Percentiles rank a stretch among this genome's conserved stretches.
Conservation (phyloP, 30 jellyfish, hydroid and myxozoan species). For the Pelagia noctiluca region DNA sequence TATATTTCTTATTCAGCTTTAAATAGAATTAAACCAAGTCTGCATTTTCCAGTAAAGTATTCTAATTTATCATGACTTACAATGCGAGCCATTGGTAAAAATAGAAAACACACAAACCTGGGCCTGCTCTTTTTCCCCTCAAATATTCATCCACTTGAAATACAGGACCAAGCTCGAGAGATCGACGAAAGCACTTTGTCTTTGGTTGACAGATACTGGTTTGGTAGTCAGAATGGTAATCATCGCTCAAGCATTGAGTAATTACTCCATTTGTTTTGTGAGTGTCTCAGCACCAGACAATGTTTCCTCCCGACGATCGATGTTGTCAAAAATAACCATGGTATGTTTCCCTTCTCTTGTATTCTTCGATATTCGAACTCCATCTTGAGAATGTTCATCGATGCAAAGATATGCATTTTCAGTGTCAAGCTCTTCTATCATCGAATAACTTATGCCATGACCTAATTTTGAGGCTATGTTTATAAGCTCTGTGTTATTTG, state of each 20-base stretch:
- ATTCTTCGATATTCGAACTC: constrained; percentile 3
- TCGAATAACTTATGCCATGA: constrained; percentile 32
- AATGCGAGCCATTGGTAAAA: too few species aligned
- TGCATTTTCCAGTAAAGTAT: too few species aligned
- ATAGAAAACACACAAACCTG: too few species aligned
- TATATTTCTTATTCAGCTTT: too few species aligned
- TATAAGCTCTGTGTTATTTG: constrained; percentile 32
- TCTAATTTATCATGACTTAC: too few species aligned
- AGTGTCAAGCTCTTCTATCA: constrained; percentile 36
- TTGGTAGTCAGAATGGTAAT: not conserved
- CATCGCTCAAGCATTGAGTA: not conserved
- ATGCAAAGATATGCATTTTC: constrained; percentile 29
- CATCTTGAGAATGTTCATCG: constrained; percentile 18
- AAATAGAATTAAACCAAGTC: too few species aligned
- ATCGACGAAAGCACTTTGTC: too few species aligned
- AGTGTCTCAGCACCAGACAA: constrained; percentile 33
- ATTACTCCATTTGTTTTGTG: not conserved
- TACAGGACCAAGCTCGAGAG: too few species aligned
- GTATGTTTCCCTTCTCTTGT: constrained; percentile 18
- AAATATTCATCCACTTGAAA: too few species aligned
- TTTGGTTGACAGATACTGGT: too few species aligned
- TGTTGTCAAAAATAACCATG: constrained; percentile 27
- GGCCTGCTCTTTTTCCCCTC: too few species aligned
- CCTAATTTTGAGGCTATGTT: constrained; percentile 14
- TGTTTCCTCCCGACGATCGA: constrained; percentile 45